Conservation (phyloP, 1,140 invertebrate genomes). For the Vollenhovia emeryi region DNA sequence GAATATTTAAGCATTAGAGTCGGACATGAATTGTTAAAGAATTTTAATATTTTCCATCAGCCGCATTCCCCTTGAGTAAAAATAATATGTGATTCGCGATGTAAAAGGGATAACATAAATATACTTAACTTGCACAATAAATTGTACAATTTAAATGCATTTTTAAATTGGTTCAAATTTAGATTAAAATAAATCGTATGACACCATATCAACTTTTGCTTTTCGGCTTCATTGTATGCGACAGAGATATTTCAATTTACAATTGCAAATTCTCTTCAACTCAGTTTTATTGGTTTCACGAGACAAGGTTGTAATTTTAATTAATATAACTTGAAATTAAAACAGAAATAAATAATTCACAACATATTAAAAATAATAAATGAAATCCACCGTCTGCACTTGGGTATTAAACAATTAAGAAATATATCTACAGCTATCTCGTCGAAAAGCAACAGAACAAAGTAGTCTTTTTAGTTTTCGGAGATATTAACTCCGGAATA, state of each 20-base stretch:
- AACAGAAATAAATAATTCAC: not conserved
- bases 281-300: not conserved
- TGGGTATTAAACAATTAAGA: not conserved
- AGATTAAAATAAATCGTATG: constrained; percentile 5
- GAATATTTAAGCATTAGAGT: not conserved
- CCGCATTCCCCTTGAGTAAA: not conserved
- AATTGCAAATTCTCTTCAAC: not conserved
- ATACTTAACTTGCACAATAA: not conserved
- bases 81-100: not conserved
- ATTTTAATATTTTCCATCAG: constrained; percentile 6
- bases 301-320: constrained; percentile 12
- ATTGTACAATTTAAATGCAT: not conserved
- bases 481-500: not conserved
- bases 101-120: not conserved
- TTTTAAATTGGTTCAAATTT: not conserved
- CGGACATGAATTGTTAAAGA: not conserved
- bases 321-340: not conserved
- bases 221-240: not conserved
- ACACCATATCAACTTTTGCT: not conserved
- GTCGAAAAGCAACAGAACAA: not conserved
- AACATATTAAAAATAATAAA: not conserved
- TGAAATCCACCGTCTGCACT: not conserved
- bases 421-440: not conserved
- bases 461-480: not conserved
- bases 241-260: not conserved